A percentile compares a stretch with the other conserved stretches of the same genome.
phyloP scores from a whole-genome alignment of 2,113 vertebrate species.

The Megaleporinus macrocephalus region DNA sequence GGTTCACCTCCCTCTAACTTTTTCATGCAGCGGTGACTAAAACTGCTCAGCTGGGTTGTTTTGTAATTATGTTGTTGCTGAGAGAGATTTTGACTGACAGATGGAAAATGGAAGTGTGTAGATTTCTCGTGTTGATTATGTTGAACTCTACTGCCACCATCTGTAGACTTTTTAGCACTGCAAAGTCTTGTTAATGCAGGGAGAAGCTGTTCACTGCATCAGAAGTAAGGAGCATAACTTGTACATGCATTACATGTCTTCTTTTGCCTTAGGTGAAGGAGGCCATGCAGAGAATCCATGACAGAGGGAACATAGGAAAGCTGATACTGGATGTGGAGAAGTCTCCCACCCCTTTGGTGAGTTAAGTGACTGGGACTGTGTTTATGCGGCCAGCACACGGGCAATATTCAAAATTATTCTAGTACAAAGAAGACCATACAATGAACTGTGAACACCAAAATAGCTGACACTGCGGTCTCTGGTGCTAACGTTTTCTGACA shows the following conservation, averaged over 20 bases:
- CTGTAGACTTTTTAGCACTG: constrained; percentile 30
- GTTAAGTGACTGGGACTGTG: constrained; percentile 43
- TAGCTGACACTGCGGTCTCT: neutral
- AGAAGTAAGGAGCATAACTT: neutral
- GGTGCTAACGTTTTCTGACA: neutral
- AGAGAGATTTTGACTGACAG: neutral
- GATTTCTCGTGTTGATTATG: neutral
- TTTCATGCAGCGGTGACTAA: neutral
- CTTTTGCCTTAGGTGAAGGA: constrained; percentile 89
- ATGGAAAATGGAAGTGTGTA: neutral
- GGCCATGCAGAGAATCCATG: constrained; percentile 99
- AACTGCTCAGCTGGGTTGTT: neutral
- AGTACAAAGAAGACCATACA: neutral
- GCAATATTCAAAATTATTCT: neutral
- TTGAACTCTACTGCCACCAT: constrained; percentile 56
- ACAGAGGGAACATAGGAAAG: constrained; percentile 98
- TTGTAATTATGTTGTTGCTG: neutral
- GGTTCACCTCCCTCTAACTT: neutral
- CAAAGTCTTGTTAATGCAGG: neutral
- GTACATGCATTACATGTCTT: neutral
- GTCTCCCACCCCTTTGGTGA: constrained; percentile 94
- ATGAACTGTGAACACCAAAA: too few species aligned
- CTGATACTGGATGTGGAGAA: constrained; percentile 97
- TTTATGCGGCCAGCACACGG: neutral
- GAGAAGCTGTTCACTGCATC: neutral